These are phyloP conservation scores for Limnephilus marmoratus DNA, from an alignment of 2,888 invertebrate species.

Conservation along the genomic window DNA sequence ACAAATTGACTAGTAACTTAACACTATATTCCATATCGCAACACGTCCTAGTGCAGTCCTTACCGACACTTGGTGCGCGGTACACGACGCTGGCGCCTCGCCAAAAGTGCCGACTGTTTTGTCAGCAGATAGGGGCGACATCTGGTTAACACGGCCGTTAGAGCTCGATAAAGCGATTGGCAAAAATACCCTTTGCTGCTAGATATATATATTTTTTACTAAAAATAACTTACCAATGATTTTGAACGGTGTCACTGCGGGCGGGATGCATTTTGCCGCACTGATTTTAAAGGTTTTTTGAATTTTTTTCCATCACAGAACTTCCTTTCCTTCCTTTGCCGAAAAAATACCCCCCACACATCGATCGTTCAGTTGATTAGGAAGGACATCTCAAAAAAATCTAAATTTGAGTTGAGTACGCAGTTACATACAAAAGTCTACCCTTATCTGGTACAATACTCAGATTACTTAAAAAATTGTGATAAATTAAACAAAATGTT, in stretches of 20 bases:
- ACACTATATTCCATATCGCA: not conserved
- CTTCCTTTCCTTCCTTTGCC: too few species aligned
- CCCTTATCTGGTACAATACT: too few species aligned
- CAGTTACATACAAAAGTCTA: too few species aligned
- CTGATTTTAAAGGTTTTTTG: not conserved
- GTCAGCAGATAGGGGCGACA: constrained; percentile 10
- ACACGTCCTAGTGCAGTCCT: not conserved
- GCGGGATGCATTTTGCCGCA: not conserved
- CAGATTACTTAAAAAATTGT: too few species aligned
- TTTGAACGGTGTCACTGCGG: not conserved
- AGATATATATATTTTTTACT: not conserved
- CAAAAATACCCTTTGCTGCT: not conserved
- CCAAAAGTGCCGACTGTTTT: constrained; percentile 26
- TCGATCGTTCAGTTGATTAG: too few species aligned
- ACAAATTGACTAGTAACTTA: not conserved
- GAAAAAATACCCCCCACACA: too few species aligned
- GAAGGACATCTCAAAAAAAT: too few species aligned
- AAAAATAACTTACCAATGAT: not conserved
- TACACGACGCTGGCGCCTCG: constrained; percentile 16
- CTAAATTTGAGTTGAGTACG: too few species aligned
- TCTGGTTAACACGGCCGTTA: constrained; percentile 21
- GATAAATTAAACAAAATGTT: too few species aligned
- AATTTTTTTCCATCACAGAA: too few species aligned
- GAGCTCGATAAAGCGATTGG: not conserved
- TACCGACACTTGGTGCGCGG: not conserved